phyloP scores from a whole-genome alignment of 2,797 vertebrate genomes.

The Scleropages formosus region DNA sequence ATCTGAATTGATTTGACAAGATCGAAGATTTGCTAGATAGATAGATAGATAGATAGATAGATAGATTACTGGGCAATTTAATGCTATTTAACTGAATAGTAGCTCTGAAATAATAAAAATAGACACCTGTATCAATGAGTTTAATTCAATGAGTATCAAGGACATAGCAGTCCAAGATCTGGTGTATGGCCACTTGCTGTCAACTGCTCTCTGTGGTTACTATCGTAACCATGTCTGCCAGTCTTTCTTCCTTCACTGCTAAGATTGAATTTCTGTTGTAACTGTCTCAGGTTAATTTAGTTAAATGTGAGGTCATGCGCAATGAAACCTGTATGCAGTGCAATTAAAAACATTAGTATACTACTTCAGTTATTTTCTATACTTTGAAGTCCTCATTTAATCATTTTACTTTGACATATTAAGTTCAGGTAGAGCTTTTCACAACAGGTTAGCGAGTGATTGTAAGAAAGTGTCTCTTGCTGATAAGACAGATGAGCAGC shows the following conservation, averaged over 20 bases:
- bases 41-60: too few species aligned
- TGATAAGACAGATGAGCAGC: too few species aligned
- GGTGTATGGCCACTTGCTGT: slow-evolving; percentile 77
- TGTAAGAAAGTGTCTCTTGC: too few species aligned
- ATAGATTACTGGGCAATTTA: slow-evolving; percentile 67
- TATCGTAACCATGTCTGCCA: slow-evolving; percentile 5
- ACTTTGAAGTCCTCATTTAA: too few species aligned
- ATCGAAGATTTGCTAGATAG: too few species aligned
- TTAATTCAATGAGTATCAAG: slow-evolving; percentile 78
- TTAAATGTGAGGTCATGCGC: background rate
- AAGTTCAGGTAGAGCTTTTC: too few species aligned
- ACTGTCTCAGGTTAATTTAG: background rate
- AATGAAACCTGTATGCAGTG: too few species aligned
- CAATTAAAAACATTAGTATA: background rate
- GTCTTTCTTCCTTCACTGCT: slow-evolving; percentile 3
- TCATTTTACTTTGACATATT: too few species aligned
- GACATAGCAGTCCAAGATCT: slow-evolving; percentile 66
- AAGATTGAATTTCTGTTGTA: too few species aligned
- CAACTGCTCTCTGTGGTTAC: background rate
- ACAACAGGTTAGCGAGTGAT: too few species aligned
- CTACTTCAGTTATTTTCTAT: background rate
- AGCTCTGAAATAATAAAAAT: too few species aligned
- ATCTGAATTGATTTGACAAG: too few species aligned
- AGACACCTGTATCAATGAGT: slow-evolving; percentile 65
- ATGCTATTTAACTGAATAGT: slow-evolving; percentile 67